A percentile compares a stretch with the other conserved stretches of the same genome.
Evolutionary conservation across 2,888 invertebrate genomes (phyloP).

Genomic region (Cerastoderma edule): DNA sequence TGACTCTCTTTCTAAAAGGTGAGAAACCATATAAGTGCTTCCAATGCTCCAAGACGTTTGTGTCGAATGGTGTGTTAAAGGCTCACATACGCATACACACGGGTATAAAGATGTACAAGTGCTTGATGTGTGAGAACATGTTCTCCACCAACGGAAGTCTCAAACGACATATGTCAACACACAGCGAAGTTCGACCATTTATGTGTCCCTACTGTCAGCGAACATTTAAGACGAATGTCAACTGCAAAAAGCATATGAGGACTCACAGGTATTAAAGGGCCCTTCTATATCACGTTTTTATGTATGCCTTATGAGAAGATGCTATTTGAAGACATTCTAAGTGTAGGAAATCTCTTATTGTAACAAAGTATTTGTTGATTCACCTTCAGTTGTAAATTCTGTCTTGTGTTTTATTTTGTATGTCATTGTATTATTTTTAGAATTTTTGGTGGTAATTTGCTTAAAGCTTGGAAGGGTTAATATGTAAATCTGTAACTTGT

Average conservation of each 20-base stretch:
- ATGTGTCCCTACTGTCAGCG: slow-evolving; percentile 87
- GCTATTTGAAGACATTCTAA: too few species aligned
- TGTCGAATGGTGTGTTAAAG: slow-evolving; percentile 86
- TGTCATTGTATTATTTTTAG: too few species aligned
- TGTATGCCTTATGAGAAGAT: too few species aligned
- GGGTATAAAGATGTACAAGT: slow-evolving; percentile 86
- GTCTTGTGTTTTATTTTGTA: too few species aligned
- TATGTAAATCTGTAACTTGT: too few species aligned
- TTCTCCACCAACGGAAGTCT: slow-evolving; percentile 89
- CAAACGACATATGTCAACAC: slow-evolving; percentile 91
- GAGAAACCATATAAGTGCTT: slow-evolving; percentile 84
- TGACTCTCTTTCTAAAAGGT: slow-evolving; percentile 75
- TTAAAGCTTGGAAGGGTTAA: too few species aligned
- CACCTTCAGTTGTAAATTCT: too few species aligned
- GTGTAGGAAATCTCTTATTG: too few species aligned
- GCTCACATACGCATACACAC: slow-evolving; percentile 86
- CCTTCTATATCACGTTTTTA: too few species aligned
- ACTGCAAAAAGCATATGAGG: slow-evolving; percentile 88
- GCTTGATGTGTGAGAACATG: slow-evolving; percentile 87
- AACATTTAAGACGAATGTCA: slow-evolving; percentile 86
- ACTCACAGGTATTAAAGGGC: slow-evolving; percentile 86
- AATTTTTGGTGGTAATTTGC: too few species aligned
- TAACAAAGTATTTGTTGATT: too few species aligned
- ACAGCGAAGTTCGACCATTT: slow-evolving; percentile 84
- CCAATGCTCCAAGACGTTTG: slow-evolving; percentile 84